Evolutionary conservation across 2,888 invertebrate genomes (phyloP).

Genomic region (Leucophenga montana): DNA sequence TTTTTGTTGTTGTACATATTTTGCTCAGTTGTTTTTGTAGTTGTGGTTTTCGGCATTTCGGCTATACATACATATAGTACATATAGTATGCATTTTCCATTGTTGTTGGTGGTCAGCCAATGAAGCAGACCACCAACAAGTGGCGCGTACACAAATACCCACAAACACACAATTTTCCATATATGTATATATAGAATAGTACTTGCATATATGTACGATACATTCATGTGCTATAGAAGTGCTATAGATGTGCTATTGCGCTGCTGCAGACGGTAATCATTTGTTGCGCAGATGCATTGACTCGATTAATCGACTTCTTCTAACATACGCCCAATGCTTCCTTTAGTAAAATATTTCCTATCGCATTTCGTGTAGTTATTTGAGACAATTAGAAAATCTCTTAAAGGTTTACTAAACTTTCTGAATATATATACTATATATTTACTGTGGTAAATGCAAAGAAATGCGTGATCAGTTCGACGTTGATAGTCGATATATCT

Average conservation of each 20-base stretch:
- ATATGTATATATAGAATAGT: not conserved
- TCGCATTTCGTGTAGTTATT: no score
- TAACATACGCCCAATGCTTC: not conserved
- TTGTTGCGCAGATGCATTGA: constrained; percentile 3
- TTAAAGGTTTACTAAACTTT: no score
- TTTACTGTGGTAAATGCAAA: no score
- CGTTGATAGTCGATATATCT: no score
- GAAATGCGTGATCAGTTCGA: no score
- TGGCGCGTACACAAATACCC: constrained; percentile 7
- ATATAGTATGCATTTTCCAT: not conserved
- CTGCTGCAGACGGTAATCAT: constrained; percentile 8
- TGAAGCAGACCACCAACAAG: constrained; percentile 26
- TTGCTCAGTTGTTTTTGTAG: constrained; percentile 1
- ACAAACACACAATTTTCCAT: not conserved
- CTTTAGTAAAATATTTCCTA: not conserved
- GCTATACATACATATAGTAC: no score
- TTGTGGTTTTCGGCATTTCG: constrained; percentile 25
- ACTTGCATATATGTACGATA: not conserved
- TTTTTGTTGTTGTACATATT: constrained; percentile 10
- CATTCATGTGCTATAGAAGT: not conserved
- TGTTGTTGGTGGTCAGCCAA: constrained; percentile 25
- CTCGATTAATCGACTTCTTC: not conserved
- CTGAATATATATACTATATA: no score
- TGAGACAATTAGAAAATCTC: no score
- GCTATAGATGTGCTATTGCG: not conserved